These are phyloP conservation scores for Monoplex corrugatus DNA, from an alignment of 2,888 invertebrate genomes.

Conservation along the genomic window DNA sequence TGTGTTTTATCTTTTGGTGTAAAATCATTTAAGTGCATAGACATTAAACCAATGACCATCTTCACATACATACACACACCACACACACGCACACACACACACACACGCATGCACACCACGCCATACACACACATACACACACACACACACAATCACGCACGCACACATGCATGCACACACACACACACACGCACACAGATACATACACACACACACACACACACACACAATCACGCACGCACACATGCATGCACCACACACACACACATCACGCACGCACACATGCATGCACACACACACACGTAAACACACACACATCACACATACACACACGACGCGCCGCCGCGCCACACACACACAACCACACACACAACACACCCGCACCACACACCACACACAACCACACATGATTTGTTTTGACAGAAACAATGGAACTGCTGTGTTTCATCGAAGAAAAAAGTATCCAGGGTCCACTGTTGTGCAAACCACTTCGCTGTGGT, in stretches of 20 bases:
- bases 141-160: constrained; percentile 36
- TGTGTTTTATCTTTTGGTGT: too few relatives aligned
- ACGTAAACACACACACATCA: background rate
- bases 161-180: background rate
- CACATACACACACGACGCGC: too few relatives aligned
- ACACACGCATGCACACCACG: background rate
- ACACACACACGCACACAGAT: background rate
- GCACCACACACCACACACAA: too few relatives aligned
- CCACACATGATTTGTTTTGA: too few relatives aligned
- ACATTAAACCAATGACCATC: too few relatives aligned
- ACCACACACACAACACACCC: too few relatives aligned
- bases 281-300: background rate
- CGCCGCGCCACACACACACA: too few relatives aligned
- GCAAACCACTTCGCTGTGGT: background rate
- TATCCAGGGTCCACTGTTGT: background rate
- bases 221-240: background rate
- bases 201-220: background rate
- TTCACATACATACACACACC: background rate
- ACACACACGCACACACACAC: background rate
- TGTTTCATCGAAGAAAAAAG: background rate
- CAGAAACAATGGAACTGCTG: too few relatives aligned
- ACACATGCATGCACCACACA: too few relatives aligned
- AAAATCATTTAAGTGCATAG: too few relatives aligned
- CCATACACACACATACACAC: constrained; percentile 30
- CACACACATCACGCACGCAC: too few relatives aligned